Base-by-base conservation (phyloP, 1,140 invertebrate genomes). In the Danaus melanippus region DNA sequence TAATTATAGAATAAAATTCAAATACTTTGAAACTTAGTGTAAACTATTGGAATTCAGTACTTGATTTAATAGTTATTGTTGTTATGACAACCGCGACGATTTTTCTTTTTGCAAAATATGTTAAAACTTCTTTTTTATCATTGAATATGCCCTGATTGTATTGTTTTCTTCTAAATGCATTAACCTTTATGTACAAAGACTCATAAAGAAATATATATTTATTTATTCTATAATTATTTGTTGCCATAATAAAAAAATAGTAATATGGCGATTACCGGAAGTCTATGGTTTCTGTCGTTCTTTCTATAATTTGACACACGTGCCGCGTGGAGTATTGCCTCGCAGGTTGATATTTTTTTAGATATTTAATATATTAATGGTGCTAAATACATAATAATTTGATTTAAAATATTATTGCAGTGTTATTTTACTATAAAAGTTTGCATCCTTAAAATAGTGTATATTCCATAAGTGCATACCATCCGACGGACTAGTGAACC, bases 271-370 rank as follows among this genome's bases (percentile, higher is more conserved):
- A 66, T 52, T 60, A 66, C 67, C 74, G 79, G 81, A 84, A 84
- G 71, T 79, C 64, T 71, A 68, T 74, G 66, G 71, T 74, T 64
- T 73, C 60, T 81, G 69, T 82, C 78, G 68, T 82, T 82, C 80
- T 82, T 86, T 86, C 77, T 72, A 79, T 73, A 80, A 82, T 69
- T 84, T 87, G 84, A 83, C 80, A 86, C 83, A 84, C 86, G 84
- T 87, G 84, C 80, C 83, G 86, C 84, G 86, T 87, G 86, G 86
- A 87, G 82, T 84, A 79, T 85, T 81, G 58, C 72, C 80, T 67
- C 84, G 83, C 84, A 86, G 84, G 86, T 86, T 74, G 67, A 52
- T 84, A 74, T 69, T 67, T 70, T 72, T 72, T 76, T 70, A 57
- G 54, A 67, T 67, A 66, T 71, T 78, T 76, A 70, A 59, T 51